Evolutionary conservation across 2,113 vertebrate species (phyloP), one percentile per base, ranked within the genome.

Genomic region (Stigmatopora nigra): DNA sequence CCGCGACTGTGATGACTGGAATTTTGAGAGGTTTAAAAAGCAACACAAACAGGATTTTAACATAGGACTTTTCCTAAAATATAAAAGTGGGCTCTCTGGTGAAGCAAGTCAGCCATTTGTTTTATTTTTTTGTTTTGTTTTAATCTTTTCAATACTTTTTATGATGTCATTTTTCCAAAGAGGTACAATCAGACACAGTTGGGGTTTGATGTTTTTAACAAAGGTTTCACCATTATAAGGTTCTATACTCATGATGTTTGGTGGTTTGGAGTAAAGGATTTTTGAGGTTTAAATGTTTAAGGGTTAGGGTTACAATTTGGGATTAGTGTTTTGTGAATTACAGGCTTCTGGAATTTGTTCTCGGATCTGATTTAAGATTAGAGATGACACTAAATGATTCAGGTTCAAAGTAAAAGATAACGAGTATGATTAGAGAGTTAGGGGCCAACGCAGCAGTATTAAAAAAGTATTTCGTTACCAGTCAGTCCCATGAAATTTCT

Each of bases 11-110:
- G 38, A 41, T 41, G 38, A 10, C 6, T 41, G 38, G 87, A 86
- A 86, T 84, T 69, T 69, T 88, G 85, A 88, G 88, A 89, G 90
- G 91, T 92, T 88, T 81, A 82, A 91, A 91, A 45, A 45, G 59
- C 38, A 45, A n/a, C 76, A 84, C 77, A 82, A 81, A 82, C 44
- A 83, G 79, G 84, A 91, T 85, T 83, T 92, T 91, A 72, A 90
- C 94, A 95, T 95, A 15, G 38, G 57, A 41, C 57, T 38, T 96
- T 94, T 92, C 92, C 82, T 35, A 4, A 48, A 25, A 86, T 80
- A 80, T 91, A 92, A 15, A 51, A 13, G 47, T 11, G 44, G 4
- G 46, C 61, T 49, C 25, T 49, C 25, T 63, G 36, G 8, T 36
- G n/a, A 59, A n/a, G 36, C 1, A 15, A 48, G 90, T 93, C 89